Evolutionary conservation across 2,888 invertebrate species (phyloP).

Genomic region (Bombylius major): DNA sequence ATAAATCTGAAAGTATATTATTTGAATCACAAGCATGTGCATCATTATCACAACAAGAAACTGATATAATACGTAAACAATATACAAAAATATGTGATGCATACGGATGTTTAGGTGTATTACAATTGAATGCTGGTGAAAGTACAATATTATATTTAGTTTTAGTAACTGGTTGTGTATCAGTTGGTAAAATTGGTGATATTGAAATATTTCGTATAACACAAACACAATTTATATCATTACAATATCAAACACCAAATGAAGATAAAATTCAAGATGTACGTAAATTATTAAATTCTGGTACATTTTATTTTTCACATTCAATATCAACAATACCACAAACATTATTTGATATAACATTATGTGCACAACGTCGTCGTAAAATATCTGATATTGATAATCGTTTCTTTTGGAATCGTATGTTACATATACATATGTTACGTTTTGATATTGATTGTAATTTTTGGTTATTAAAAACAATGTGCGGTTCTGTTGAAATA

Average conservation of each 20-base stretch:
- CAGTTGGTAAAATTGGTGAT: constrained; percentile 89
- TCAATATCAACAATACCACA: constrained; percentile 22
- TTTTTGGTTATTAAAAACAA: constrained; percentile 85
- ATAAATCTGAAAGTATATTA: constrained; percentile 71
- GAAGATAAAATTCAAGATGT: constrained; percentile 51
- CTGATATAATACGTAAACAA: constrained; percentile 75
- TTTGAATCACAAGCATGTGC: constrained; percentile 91
- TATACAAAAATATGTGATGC: constrained; percentile 88
- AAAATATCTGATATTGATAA: constrained; percentile 77
- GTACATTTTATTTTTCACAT: constrained; percentile 90
- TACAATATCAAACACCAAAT: constrained; percentile 55
- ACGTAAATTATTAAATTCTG: constrained; percentile 89
- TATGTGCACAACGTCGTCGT: constrained; percentile 82
- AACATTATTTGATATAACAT: constrained; percentile 71
- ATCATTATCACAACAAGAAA: constrained; percentile 52
- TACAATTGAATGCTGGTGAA: constrained; percentile 77
- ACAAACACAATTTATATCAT: constrained; percentile 79
- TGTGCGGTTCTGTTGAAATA: constrained; percentile 96
- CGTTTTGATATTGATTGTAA: constrained; percentile 82
- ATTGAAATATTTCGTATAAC: constrained; percentile 92
- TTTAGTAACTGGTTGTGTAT: constrained; percentile 89
- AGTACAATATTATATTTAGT: constrained; percentile 78
- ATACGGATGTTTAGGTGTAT: constrained; percentile 89
- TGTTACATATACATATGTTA: constrained; percentile 84
- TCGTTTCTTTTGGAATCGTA: constrained; percentile 97